A percentile compares a stretch with the other conserved stretches of the same genome.
These are phyloP conservation scores for Coranthus polyacanthus DNA, from an alignment of 2,797 vertebrate species.

Conservation along the genomic window DNA sequence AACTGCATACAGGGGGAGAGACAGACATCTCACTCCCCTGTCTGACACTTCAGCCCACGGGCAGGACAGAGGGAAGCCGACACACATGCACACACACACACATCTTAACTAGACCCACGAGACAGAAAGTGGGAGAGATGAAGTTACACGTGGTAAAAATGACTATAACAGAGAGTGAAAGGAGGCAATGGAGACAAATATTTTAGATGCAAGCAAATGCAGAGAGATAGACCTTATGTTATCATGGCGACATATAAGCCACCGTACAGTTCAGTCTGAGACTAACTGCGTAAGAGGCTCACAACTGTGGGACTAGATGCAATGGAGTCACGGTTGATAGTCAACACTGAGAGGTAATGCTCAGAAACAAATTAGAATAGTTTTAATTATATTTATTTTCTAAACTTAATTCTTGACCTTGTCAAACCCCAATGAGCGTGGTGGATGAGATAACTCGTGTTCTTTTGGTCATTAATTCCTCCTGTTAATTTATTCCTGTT, in stretches of 20 bases:
- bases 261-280: neutral
- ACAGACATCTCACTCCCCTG: slow-evolving; percentile 64
- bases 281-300: too few species aligned
- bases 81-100: slow-evolving; percentile 21
- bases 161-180: slow-evolving; percentile 31
- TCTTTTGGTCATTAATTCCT: neutral
- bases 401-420: too few species aligned
- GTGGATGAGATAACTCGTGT: too few species aligned
- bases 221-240: slow-evolving; percentile 25
- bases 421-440: too few species aligned
- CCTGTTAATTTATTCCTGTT: too few species aligned
- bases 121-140: slow-evolving; percentile 46
- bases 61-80: slow-evolving; percentile 53
- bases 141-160: slow-evolving; percentile 52
- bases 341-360: too few species aligned
- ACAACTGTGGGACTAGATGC: too few species aligned
- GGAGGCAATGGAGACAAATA: slow-evolving; percentile 40
- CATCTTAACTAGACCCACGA: slow-evolving; percentile 53
- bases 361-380: too few species aligned
- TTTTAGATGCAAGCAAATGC: slow-evolving; percentile 20
- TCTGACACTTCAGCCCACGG: slow-evolving; percentile 69
- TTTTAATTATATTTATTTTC: too few species aligned
- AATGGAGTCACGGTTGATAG: too few species aligned
- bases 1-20: slow-evolving; percentile 40
- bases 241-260: slow-evolving; percentile 3